Base-by-base conservation (phyloP, 2,113 vertebrate species). In the Protobothrops mucrosquamatus region DNA sequence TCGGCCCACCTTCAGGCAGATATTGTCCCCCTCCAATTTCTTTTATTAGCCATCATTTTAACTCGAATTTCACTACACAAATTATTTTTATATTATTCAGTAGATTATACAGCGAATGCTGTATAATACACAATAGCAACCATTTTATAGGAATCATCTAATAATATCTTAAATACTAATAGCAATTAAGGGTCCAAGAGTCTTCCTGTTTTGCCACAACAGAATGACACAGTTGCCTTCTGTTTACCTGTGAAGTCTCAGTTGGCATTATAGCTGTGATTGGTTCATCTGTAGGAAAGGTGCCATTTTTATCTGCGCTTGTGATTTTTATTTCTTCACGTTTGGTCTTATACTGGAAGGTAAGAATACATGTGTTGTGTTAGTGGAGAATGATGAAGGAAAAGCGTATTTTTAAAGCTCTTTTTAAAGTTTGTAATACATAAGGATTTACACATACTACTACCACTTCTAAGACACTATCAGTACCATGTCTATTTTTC, bases 301-400 rank as follows among this genome's bases (percentile, higher is more conserved):
- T 94, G 9, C 95, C 90, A 46, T 94, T 97, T 86, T 95, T 96
- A 88, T 94, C 97, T 43, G 39, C 85, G 29, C 20, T 87, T 74
- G 93, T 5, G 92, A 92, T 74, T 64, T 95, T 94, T 94, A 98
- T 61, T 97, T 99, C 98, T 97, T 98, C 98, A 95, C 98, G 99
- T 56, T 97, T 98, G 39, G 99, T 99, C 97, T 99, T 99, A 97
- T 99, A 99, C 99, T 99, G 94, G 24, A 97, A 95, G n/a, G 93
- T 48, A 94, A 92, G 90, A 69, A 20, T 3, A 88, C 54, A 90
- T 88, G 87, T 18, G 0, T 87, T 20, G 0, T 93, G 51, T 29
- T 24, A 39, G 81, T n/a, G 24, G 87, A 6, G 3, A 90, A 92
- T 93, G 55, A 93, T 94, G 85, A 15, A 64, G 48, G 86, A 59